phyloP scores from a whole-genome alignment of 2,888 invertebrate genomes.

The Coecobrya sp. region DNA sequence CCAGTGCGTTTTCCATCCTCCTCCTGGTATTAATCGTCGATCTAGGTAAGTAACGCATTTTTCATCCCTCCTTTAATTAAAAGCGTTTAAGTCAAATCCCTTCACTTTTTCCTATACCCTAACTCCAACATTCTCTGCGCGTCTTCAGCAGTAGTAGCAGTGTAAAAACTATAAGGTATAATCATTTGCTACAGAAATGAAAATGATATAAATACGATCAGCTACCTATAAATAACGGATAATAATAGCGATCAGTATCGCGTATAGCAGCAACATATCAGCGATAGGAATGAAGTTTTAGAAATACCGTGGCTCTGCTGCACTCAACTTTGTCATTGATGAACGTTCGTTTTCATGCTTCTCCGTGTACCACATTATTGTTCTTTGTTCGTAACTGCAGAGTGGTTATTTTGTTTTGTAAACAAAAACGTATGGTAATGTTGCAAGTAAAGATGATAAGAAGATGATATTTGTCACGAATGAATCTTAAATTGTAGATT shows the following conservation, averaged over 20 bases:
- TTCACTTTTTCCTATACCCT: constrained; percentile 4
- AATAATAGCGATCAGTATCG: constrained; percentile 57
- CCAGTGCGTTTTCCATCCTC: constrained; percentile 82
- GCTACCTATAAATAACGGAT: constrained; percentile 3
- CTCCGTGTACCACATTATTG: not conserved
- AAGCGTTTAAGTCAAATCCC: constrained; percentile 79
- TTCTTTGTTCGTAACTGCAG: not conserved
- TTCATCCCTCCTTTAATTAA: constrained; percentile 86
- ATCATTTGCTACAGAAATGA: not conserved
- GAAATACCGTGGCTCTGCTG: constrained; percentile 11
- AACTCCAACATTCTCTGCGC: not conserved
- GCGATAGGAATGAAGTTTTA: not conserved
- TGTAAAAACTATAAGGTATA: not conserved
- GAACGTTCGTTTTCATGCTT: constrained; percentile 54
- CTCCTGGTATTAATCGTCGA: constrained; percentile 85
- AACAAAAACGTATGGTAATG: too few relatives aligned
- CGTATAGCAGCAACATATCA: too few relatives aligned
- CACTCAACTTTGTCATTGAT: constrained; percentile 76
- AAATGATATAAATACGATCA: not conserved
- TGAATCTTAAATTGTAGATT: not conserved
- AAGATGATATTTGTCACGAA: too few relatives aligned
- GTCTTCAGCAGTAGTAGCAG: not conserved
- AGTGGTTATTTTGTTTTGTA: not conserved
- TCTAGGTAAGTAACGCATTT: constrained; percentile 86
- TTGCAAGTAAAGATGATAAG: too few relatives aligned